phyloP scores from a whole-genome alignment of 1,140 invertebrate species.

The Eueides isabella region DNA sequence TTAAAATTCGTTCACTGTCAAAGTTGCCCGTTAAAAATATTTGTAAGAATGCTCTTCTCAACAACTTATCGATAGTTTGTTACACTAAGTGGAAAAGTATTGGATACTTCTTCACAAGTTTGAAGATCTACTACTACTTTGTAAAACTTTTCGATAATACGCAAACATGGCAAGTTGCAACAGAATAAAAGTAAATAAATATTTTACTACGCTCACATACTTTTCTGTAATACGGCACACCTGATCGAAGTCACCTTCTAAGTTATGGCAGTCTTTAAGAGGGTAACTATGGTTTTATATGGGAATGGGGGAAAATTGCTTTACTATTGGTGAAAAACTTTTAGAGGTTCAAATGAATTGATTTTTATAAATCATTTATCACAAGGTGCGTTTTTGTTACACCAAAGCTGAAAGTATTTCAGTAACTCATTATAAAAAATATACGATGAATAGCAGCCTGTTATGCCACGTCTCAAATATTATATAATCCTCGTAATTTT shows the following conservation, averaged over 20 bases:
- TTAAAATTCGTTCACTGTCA: slow-evolving; percentile 11
- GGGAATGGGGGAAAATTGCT: slow-evolving; percentile 42
- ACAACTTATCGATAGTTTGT: slow-evolving; percentile 11
- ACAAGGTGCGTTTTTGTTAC: background rate
- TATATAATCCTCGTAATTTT: no score
- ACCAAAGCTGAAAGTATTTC: background rate
- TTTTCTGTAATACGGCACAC: slow-evolving; percentile 39
- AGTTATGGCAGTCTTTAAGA: slow-evolving; percentile 52
- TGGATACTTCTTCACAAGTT: background rate
- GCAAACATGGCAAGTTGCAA: slow-evolving; percentile 10
- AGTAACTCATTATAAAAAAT: no score
- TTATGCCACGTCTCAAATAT: no score
- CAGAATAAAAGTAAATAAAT: slow-evolving; percentile 15
- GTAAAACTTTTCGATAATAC: slow-evolving; percentile 8
- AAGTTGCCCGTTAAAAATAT: slow-evolving; percentile 1
- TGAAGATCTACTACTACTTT: slow-evolving; percentile 6
- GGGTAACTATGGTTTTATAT: slow-evolving; percentile 50
- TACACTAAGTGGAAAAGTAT: slow-evolving; percentile 8
- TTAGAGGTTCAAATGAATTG: background rate
- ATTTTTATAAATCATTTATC: background rate
- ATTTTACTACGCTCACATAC: slow-evolving; percentile 29
- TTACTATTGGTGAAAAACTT: slow-evolving; percentile 26
- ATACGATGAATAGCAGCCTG: no score
- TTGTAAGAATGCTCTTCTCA: background rate
- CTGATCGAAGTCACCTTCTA: slow-evolving; percentile 49